These are phyloP conservation scores for Megalurothrips usitatus DNA, from an alignment of 2,888 invertebrate genomes.

Conservation along the genomic window DNA sequence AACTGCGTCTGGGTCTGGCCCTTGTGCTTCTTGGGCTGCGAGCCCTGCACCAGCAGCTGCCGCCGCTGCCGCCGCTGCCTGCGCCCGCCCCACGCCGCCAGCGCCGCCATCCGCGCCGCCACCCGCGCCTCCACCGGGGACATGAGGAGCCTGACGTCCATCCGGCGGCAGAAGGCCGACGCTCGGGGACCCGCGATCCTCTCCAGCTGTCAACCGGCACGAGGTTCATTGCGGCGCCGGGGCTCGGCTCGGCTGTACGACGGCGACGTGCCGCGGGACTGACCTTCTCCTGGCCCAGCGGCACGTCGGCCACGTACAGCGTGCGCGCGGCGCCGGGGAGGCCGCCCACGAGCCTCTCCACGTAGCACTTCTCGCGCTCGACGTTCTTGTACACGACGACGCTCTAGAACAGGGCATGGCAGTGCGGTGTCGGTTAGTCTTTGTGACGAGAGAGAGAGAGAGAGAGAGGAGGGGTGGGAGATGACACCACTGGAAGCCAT, in stretches of 20 bases:
- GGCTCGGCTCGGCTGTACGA: too few species aligned
- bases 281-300: not conserved
- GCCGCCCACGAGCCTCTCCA: not conserved
- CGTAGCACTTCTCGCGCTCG: not conserved
- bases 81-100: not conserved
- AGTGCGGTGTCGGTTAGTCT: too few species aligned
- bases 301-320: not conserved
- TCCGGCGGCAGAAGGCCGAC: not conserved
- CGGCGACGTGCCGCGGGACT: not conserved
- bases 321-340: not conserved
- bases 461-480: too few species aligned
- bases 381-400: not conserved
- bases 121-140: too few species aligned
- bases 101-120: not conserved
- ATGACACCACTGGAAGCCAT: too few species aligned
- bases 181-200: not conserved
- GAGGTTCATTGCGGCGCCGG: too few species aligned
- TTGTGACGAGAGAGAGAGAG: too few species aligned
- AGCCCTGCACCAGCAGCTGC: not conserved
- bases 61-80: not conserved
- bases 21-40: slow-evolving; percentile 43
- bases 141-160: not conserved
- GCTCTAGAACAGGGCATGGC: not conserved
- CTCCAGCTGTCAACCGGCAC: not conserved
- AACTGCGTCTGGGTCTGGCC: slow-evolving; percentile 85